phyloP scores from a whole-genome alignment of 2,113 vertebrate species.

The Nothoprocta perdicaria region DNA sequence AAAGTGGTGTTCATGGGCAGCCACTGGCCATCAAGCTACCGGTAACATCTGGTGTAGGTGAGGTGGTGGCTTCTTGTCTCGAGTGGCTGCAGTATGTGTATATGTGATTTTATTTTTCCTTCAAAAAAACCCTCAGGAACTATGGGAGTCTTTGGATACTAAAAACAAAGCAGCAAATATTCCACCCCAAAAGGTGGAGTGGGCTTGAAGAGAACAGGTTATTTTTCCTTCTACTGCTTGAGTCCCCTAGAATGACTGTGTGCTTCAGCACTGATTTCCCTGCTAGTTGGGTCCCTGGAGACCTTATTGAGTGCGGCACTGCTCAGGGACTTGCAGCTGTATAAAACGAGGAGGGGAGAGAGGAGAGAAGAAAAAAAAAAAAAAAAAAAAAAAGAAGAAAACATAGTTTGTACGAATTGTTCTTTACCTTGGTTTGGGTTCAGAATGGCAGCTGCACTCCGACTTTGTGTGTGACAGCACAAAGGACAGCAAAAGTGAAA shows the following conservation, averaged over 20 bases:
- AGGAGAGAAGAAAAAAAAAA: too few species aligned
- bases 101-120: not conserved
- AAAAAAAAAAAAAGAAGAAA: conserved; percentile 30
- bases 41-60: not conserved
- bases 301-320: conserved; percentile 80
- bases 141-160: conserved; percentile 3
- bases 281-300: conserved; percentile 91
- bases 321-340: conserved; percentile 87
- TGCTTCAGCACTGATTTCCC: conserved; percentile 86
- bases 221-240: conserved; percentile 15
- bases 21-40: not conserved
- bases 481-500: conserved; percentile 87
- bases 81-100: not conserved
- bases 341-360: conserved; percentile 67
- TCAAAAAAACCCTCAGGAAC: not conserved
- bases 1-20: conserved; percentile 14
- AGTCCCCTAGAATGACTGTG: conserved; percentile 68
- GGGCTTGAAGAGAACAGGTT: conserved; percentile 79
- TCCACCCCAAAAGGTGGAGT: conserved; percentile 80
- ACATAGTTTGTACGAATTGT: conserved; percentile 85
- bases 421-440: conserved; percentile 83
- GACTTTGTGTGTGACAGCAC: conserved; percentile 86
- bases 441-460: conserved; percentile 84
- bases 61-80: conserved; percentile 26
- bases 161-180: conserved; percentile 74